phyloP scores from a whole-genome alignment of 2,797 vertebrate species.

The Neomorphus geoffroyi region DNA sequence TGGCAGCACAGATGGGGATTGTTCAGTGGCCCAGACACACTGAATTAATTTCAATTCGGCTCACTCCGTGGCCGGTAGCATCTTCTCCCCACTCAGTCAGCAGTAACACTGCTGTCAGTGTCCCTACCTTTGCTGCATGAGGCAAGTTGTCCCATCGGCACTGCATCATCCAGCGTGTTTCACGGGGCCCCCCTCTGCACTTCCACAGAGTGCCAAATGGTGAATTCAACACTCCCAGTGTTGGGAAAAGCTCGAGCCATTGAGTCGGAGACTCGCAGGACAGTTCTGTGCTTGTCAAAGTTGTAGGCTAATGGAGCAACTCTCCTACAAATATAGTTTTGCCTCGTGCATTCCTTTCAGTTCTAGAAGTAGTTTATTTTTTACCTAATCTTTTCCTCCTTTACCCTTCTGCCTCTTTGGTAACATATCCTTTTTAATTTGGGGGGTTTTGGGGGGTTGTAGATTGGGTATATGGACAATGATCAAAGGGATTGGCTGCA shows the following conservation, averaged over 20 bases:
- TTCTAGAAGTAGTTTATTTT: not conserved
- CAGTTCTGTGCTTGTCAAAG: not conserved
- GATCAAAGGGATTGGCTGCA: not conserved
- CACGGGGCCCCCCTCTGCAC: not conserved
- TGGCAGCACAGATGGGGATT: not conserved
- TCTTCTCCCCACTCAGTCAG: not conserved
- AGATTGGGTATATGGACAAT: not conserved
- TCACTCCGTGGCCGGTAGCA: not conserved
- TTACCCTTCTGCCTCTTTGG: not conserved
- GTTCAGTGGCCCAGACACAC: not conserved
- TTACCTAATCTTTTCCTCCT: not conserved
- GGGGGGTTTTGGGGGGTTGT: not conserved
- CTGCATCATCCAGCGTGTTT: not conserved
- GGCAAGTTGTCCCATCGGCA: fast-evolving
- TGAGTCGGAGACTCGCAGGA: not conserved
- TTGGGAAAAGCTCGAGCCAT: not conserved
- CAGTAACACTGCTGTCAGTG: fast-evolving
- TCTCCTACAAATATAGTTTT: not conserved
- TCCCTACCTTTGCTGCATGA: not conserved
- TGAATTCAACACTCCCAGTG: not conserved
- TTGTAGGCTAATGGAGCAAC: not conserved
- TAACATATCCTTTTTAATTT: not conserved
- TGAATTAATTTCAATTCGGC: not conserved
- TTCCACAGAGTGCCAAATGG: not conserved
- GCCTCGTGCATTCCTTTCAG: not conserved